These are phyloP conservation scores for Scaptomyza caliginosa DNA, from an alignment of 2,888 invertebrate species.

Conservation along the genomic window DNA sequence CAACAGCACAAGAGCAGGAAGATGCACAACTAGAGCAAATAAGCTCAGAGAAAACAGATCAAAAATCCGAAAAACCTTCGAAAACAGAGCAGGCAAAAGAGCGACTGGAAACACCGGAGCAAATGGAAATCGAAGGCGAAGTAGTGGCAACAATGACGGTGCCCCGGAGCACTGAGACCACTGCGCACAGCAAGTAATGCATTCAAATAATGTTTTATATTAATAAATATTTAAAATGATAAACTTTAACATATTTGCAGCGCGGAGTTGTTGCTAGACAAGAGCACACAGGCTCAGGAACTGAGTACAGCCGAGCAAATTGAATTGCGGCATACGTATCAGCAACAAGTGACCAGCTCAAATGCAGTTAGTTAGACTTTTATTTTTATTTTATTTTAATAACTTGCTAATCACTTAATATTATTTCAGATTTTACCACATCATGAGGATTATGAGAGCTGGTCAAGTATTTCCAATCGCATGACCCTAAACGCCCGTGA, in stretches of 20 bases:
- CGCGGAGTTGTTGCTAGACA: slow-evolving; percentile 80
- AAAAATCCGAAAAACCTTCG: slow-evolving; percentile 80
- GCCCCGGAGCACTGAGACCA: slow-evolving; percentile 89
- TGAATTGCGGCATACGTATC: slow-evolving; percentile 81
- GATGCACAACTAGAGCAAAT: slow-evolving; percentile 76
- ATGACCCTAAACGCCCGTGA: slow-evolving; percentile 89
- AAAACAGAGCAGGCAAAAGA: slow-evolving; percentile 84
- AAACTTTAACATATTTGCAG: slow-evolving; percentile 33
- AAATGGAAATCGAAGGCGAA: slow-evolving; percentile 91
- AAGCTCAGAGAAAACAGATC: slow-evolving; percentile 85
- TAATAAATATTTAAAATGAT: background rate
- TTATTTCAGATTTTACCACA: slow-evolving; percentile 63
- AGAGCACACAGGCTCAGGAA: slow-evolving; percentile 71
- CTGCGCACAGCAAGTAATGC: slow-evolving; percentile 89
- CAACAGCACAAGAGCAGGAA: slow-evolving; percentile 72
- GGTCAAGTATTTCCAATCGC: slow-evolving; percentile 83
- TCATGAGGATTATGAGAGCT: slow-evolving; percentile 81
- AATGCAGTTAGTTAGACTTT: slow-evolving; percentile 64
- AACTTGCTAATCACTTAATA: background rate
- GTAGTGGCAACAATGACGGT: slow-evolving; percentile 88
- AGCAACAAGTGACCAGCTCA: slow-evolving; percentile 75
- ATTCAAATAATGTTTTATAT: no score
- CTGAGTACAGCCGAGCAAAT: slow-evolving; percentile 73
- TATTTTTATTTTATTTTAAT: background rate
- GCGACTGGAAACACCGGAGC: slow-evolving; percentile 84